Base-by-base conservation (phyloP, 2,113 vertebrate genomes). In the Ammodytes marinus region DNA sequence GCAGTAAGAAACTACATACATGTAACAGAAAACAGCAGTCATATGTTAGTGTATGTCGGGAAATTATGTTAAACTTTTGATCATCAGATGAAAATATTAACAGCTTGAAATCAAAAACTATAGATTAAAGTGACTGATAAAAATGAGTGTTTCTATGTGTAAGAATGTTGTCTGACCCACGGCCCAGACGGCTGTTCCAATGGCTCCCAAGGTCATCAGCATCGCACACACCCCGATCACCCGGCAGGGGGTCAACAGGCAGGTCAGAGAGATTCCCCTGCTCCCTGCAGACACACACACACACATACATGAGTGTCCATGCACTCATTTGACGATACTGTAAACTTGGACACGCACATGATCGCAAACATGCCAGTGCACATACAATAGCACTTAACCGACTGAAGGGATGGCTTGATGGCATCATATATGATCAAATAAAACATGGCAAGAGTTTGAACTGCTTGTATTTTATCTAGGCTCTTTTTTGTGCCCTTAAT, bases 171-270 rank as follows among this genome's bases (percentile, higher is more conserved):
- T 79, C 95, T 95, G 82, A 96, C 95, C 95, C 85, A 95, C 69
- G 83, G 93, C 94, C 95, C 95, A 96, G 85, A 94, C 90, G 11
- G 94, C 93, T 10, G 91, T 93, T 87, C 94, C 94, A 11, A 95
- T 84, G 69, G 91, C 94, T 72, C 89, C 95, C 79, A 96, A 78
- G 70, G 94, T 86, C 75, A 96, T 86, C 81, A 95, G 46, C 0
- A 89, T 91, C 82, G 94, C 71, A 72, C 90, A 92, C 45, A 94
- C 87, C 1, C 90, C 90, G 1, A 91, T 59, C 73, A 94, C 70
- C 39, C 94, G 90, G 68, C 94, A 95, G 14, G 94, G 94, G 59
- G 92, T 95, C 83, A 95, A 80, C 76, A 95, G 89, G 74, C 92
- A 93, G 85, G 93, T 92, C 71, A 94, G 84, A 61, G 91, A 88